Conservation (phyloP, 2,797 vertebrate species). For the Darevskia mixta region DNA sequence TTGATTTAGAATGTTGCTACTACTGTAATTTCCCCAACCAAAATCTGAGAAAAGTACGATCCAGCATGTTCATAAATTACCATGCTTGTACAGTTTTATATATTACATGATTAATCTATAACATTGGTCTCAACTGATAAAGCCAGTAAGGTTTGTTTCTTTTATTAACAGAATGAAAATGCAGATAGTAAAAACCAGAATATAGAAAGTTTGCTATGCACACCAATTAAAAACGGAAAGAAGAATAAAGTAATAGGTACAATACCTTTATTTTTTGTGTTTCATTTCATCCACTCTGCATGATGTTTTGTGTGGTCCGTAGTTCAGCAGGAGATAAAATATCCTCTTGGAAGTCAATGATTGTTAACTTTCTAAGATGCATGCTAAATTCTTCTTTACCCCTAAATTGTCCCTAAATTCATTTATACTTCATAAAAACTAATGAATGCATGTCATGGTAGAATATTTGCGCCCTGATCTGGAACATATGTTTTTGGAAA, state of each 20-base stretch:
- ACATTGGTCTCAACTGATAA: neutral
- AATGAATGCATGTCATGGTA: neutral
- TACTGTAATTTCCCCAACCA: neutral
- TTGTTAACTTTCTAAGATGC: neutral
- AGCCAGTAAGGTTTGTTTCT: slow-evolving; percentile 44
- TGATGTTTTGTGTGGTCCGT: neutral
- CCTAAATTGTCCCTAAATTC: neutral
- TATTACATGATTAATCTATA: neutral
- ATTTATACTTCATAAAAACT: neutral
- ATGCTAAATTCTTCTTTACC: neutral
- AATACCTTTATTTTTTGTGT: slow-evolving; percentile 21
- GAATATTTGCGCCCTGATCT: neutral
- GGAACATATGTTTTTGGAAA: neutral
- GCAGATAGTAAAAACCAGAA: slow-evolving; percentile 79
- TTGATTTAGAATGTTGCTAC: neutral
- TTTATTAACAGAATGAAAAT: slow-evolving; percentile 86
- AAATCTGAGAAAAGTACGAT: neutral
- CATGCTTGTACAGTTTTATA: neutral
- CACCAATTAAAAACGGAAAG: slow-evolving; percentile 95
- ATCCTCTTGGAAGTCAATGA: neutral
- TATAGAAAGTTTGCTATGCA: slow-evolving; percentile 93
- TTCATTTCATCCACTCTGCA: neutral
- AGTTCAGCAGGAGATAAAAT: neutral
- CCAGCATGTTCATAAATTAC: neutral
- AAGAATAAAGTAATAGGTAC: slow-evolving; percentile 99